Base-by-base conservation (phyloP, 2,797 vertebrate genomes). In the Darevskia mixta region DNA sequence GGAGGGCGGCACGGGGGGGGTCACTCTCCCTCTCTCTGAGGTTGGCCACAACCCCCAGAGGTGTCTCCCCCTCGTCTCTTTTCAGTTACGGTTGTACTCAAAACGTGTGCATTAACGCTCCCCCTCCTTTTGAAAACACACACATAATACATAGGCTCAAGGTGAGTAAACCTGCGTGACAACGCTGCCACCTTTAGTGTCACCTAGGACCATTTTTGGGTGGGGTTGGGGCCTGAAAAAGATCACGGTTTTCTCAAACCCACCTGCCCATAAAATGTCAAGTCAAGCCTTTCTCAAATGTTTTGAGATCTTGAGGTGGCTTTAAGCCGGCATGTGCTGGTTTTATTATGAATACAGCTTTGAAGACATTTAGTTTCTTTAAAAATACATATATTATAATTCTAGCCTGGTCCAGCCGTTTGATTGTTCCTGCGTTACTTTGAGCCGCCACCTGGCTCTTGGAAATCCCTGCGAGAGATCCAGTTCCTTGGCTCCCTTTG, bases 281-380 rank as follows among this genome's bases (percentile, higher is more conserved):
- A 61, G 38, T 2, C 66, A 71, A 58, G 15, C 15, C 15, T n/a
- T 58, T 38, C 29, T 35, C 69, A 45, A 49, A 32, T 25, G 5
- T 18, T 35, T 11, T 5, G 87, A 89, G 72, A 89, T 87, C 64
- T 90, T 93, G 20, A 17, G 72, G 92, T 89, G 91, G 93, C 92
- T 95, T 95, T 93, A 87, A 94, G 90, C 91, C 85, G 0, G 90
- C 82, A n/a, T 6, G 61, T 90, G 90, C 88, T 94, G 91, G 87
- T 94, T 35, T 94, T 93, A 88, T 95, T 95, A 93, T 95, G 94
- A 94, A 90, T 94, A 80, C 88, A 82, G 82, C 87, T 93, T 94
- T 94, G 75, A 94, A 77, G 90, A 92, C 85, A 86, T 95, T 94
- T 91, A 90, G 92, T 92, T 81, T 93, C 90, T 87, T 43, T 55